A percentile compares a stretch with the other conserved stretches of the same genome.
Conservation (phyloP, 2,888 invertebrate species). For the Acleris laterana region DNA sequence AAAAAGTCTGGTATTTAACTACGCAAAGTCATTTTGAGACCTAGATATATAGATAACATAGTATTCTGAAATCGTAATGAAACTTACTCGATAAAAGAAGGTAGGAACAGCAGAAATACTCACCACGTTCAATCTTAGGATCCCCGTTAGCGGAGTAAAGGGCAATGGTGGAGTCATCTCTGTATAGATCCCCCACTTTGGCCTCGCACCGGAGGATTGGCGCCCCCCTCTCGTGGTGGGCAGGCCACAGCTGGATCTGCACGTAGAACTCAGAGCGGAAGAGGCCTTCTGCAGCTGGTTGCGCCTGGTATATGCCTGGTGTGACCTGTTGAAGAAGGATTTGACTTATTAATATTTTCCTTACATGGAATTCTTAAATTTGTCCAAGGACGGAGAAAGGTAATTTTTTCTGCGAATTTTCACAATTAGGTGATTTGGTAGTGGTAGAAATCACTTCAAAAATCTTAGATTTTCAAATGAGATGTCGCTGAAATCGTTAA, state of each 20-base stretch:
- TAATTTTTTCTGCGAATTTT: too few relatives aligned
- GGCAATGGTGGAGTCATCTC: conserved; percentile 84
- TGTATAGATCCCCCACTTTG: conserved; percentile 85
- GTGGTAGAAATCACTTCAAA: too few relatives aligned
- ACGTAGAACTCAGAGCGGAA: conserved; percentile 86
- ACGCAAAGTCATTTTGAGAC: too few relatives aligned
- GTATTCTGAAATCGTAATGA: too few relatives aligned
- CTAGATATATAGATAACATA: too few relatives aligned
- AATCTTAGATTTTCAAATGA: too few relatives aligned
- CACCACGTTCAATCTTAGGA: conserved; percentile 89
- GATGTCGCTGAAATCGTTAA: too few relatives aligned
- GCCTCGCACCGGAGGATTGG: conserved; percentile 88
- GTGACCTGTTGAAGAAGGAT: conserved; percentile 60
- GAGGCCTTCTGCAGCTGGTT: conserved; percentile 76
- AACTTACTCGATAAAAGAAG: neutral
- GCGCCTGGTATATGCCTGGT: conserved; percentile 71
- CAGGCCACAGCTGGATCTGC: conserved; percentile 84
- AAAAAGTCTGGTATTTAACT: too few relatives aligned
- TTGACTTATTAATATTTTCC: neutral
- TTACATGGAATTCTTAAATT: too few relatives aligned
- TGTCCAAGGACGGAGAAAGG: too few relatives aligned
- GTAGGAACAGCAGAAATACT: conserved; percentile 42
- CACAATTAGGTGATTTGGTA: too few relatives aligned
- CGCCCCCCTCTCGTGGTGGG: conserved; percentile 86
- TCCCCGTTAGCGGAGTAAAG: conserved; percentile 86